phyloP scores from a whole-genome alignment of 2,888 invertebrate genomes.

The Thera obeliscata region DNA sequence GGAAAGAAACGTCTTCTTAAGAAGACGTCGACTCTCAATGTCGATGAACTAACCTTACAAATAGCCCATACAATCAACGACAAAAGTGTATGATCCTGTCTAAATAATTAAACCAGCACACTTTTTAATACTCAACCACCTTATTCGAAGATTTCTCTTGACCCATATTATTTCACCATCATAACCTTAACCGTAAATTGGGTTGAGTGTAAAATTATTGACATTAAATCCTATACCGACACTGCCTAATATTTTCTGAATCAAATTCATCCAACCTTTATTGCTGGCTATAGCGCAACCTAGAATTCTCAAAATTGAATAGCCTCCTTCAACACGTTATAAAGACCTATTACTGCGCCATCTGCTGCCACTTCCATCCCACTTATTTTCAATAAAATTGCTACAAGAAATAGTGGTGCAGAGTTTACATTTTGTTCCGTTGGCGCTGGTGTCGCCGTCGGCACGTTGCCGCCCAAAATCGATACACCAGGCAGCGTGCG shows the following conservation, averaged over 20 bases:
- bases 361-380: constrained; percentile 47
- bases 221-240: too few species aligned
- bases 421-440: constrained; percentile 43
- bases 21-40: too few species aligned
- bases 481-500: constrained; percentile 72
- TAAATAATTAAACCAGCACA: too few species aligned
- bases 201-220: too few species aligned
- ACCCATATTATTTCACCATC: too few species aligned
- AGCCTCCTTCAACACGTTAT: constrained; percentile 11
- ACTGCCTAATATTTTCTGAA: neutral
- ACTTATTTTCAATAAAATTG: constrained; percentile 11
- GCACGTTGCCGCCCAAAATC: constrained; percentile 79
- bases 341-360: constrained; percentile 51
- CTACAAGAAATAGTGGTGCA: constrained; percentile 28
- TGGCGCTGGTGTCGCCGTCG: constrained; percentile 54
- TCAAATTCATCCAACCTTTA: constrained; percentile 55
- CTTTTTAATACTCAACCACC: too few species aligned
- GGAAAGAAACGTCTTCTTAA: too few species aligned
- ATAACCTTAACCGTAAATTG: too few species aligned
- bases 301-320: constrained; percentile 13
- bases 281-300: constrained; percentile 35
- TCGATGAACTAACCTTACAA: too few species aligned
- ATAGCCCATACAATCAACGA: too few species aligned
- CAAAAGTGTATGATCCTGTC: too few species aligned
- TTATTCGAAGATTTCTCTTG: too few species aligned